phyloP scores from a whole-genome alignment of 2,113 vertebrate species.

The Caranx ignobilis region DNA sequence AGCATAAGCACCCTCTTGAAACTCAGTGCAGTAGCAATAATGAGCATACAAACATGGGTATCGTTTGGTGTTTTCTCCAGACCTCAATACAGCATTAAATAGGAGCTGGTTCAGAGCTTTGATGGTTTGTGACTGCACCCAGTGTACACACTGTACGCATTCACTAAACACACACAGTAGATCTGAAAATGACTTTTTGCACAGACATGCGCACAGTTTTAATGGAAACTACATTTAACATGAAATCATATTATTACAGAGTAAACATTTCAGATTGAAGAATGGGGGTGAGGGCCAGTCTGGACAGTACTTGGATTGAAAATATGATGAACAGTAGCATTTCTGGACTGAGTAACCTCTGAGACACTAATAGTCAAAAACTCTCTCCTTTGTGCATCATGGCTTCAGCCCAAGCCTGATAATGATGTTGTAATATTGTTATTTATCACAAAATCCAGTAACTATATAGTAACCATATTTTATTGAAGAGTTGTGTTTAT shows the following conservation, averaged over 20 bases:
- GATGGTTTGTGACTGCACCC: not conserved
- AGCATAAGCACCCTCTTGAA: slow-evolving; percentile 69
- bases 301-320: not conserved
- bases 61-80: slow-evolving; percentile 52
- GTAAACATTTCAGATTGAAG: not conserved
- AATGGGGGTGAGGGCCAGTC: not conserved
- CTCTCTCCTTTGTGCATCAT: not conserved
- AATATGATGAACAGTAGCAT: not conserved
- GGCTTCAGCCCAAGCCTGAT: not conserved
- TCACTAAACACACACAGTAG: not conserved
- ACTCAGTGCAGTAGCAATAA: slow-evolving; percentile 58
- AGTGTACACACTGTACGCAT: not conserved
- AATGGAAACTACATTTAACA: not conserved
- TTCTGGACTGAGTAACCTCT: not conserved
- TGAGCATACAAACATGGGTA: slow-evolving; percentile 55
- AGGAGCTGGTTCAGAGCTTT: slow-evolving; percentile 33
- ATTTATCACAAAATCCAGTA: not conserved
- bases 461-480: not conserved
- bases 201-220: not conserved
- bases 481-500: too few species aligned
- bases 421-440: not conserved
- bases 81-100: slow-evolving; percentile 11
- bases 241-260: not conserved
- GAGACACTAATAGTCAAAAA: not conserved
- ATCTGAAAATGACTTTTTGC: not conserved